A percentile compares a stretch with the other conserved stretches of the same genome.
These are phyloP conservation scores for Pherbina coryleti DNA, from an alignment of 2,888 invertebrate genomes.

Conservation along the genomic window DNA sequence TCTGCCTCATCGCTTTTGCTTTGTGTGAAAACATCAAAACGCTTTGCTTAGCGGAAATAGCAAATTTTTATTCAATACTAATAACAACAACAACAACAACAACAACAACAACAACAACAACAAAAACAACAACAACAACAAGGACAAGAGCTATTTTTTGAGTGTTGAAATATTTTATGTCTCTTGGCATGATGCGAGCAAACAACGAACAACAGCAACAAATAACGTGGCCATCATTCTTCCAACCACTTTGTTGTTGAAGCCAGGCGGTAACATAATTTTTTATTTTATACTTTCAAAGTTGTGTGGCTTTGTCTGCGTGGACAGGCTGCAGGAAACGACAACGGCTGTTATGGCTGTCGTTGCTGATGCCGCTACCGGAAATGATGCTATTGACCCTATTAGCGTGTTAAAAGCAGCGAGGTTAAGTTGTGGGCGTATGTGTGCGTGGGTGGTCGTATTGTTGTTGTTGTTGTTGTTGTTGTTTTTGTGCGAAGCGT, in stretches of 20 bases:
- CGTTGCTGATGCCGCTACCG: neutral
- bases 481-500: neutral
- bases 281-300: neutral
- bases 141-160: neutral
- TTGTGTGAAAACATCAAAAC: neutral
- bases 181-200: neutral
- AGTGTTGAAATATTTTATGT: slow-evolving; percentile 26
- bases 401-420: slow-evolving; percentile 1
- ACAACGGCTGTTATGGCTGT: neutral
- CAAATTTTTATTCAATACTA: slow-evolving; percentile 14
- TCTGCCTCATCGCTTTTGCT: neutral
- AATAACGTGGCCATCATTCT: slow-evolving; percentile 24
- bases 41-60: slow-evolving; percentile 4
- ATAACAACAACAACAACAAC: neutral
- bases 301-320: neutral
- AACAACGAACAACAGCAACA: neutral
- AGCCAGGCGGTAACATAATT: neutral
- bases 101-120: slow-evolving; percentile 6
- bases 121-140: slow-evolving; percentile 4
- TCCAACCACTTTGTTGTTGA: slow-evolving; percentile 18
- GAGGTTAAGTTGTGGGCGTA: slow-evolving; percentile 1
- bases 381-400: slow-evolving; percentile 25
- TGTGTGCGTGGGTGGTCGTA: neutral
- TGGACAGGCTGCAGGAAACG: neutral
- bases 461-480: neutral